Base-by-base conservation (phyloP, 2,797 vertebrate genomes). In the Sphenodon punctatus region DNA sequence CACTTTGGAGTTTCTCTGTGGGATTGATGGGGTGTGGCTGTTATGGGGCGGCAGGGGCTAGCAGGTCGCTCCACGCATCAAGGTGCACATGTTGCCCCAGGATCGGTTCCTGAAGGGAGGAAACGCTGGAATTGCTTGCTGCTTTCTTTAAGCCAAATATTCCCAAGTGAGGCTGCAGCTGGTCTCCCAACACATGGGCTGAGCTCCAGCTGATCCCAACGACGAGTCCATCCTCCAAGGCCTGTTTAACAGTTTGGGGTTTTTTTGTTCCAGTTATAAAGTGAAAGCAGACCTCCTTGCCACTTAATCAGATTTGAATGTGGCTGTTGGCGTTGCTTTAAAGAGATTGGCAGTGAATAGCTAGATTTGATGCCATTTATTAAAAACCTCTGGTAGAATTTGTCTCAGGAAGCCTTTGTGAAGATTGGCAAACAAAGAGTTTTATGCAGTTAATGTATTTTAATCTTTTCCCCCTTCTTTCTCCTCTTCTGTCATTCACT, bases 311-410 rank as follows among this genome's bases (percentile, higher is more conserved):
- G 93, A 94, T 96, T 91, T 93, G 91, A 93, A 94, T 95, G 93
- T 92, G 94, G 76, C 63, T 93, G 93, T 94, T 96, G 94, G 95
- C 94, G 87, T 77, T 73, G 89, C 92, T 95, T 95, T 94, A 96
- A 95, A 96, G 94, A 92, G 89, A 93, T 94, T 93, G 94, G 92
- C 92, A 94, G 93, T 93, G 92, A 96, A 95, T 95, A 94, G 95
- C 92, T 92, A 90, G 89, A 78, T 96, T 94, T 92, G 93, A 94
- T 95, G 93, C 93, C 91, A 90, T 95, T 95, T 93, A 95, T 95
- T 95, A 88, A 94, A 92, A 93, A 92, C 85, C 93, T 93, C 91
- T 95, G 92, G 88, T 94, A 95, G 91, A 94, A 94, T 94, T 95
- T 92, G 89, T 94, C 94, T 94, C 92, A 36, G 84, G 92, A 96